Evolutionary conservation across 2,888 invertebrate genomes (phyloP), one percentile per base, ranked within the genome.

Genomic region (Cyrtodaria siliqua): DNA sequence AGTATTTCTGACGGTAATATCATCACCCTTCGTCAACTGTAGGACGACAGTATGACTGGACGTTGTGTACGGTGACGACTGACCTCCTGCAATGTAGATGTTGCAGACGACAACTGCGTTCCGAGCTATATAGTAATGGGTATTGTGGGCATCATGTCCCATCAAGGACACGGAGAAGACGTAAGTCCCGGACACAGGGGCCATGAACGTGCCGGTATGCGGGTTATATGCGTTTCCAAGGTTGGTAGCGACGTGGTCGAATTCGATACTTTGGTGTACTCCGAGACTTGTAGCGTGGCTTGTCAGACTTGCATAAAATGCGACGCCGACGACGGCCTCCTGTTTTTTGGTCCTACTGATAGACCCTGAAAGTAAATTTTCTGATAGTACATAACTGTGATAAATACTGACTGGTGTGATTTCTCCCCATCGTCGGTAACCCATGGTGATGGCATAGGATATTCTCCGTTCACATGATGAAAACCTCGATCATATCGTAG

Each of bases 151-250:
- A 9, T 6, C n/a, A 20, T 18, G 16, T 6, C 8, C 44, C 16
- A 20, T 44, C 44, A 44, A 16, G n/a, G 44, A 44, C n/a, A 16
- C n/a, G 16, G 44, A 44, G n/a, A 44, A 44, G n/a, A 44, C 44
- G 44, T 44, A 44, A 4, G 16, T 16, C 3, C 44, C 44, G 44
- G 16, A 16, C 4, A 44, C 44, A 3, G 44, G 44, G 44, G 44
- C 44, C 6, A 44, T 44, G 44, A 44, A 44, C 20, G n/a, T 16
- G 20, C 44, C 44, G n/a, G 44, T 16, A 16, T 44, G 44, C 3
- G 6, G 6, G n/a, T 44, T 44, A 16, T 44, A 44, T 4, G 9
- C 44, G n/a, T 44, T 44, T 6, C 44, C 44, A 20, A 44, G 4
- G 44, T 44, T 44, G n/a, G 44, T 44, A 18, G 16, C n/a, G 6